Conservation (phyloP, 2,797 vertebrate species). For the Syngnathus rostellatus region DNA sequence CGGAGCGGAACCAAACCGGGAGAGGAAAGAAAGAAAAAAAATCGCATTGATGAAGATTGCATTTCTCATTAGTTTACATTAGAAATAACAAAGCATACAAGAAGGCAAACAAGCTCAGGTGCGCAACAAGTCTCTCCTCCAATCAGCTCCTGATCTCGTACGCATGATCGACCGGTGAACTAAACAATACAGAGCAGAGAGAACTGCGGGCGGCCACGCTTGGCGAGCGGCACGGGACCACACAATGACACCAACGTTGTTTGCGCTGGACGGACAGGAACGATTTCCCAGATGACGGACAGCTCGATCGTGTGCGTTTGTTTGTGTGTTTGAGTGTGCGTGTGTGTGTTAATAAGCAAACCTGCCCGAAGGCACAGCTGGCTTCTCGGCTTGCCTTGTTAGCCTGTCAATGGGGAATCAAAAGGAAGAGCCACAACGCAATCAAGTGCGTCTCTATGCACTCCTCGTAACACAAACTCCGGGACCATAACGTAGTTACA, state of each 20-base stretch:
- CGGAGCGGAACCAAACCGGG: background rate
- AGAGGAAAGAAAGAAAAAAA: background rate
- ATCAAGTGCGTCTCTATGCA: background rate
- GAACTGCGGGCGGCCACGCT: background rate
- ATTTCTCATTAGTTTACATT: constrained; percentile 3
- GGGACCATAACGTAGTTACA: no score
- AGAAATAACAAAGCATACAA: background rate
- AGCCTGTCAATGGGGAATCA: background rate
- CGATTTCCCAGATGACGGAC: background rate
- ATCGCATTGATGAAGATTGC: background rate
- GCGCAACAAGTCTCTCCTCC: background rate
- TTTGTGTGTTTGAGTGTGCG: background rate
- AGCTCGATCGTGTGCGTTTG: background rate
- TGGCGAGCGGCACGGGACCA: background rate
- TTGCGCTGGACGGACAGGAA: background rate
- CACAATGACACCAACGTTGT: background rate
- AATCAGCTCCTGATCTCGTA: background rate
- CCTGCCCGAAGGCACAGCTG: background rate
- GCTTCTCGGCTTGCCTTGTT: constrained; percentile 1
- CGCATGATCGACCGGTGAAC: background rate
- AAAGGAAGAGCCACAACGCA: background rate
- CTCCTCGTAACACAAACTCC: background rate
- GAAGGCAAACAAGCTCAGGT: background rate
- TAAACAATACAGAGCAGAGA: background rate
- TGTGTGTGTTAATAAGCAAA: background rate